Percentiles rank a stretch among this genome's conserved stretches.
These are phyloP conservation scores for cattle (Bos taurus) DNA, from an alignment of 2,113 vertebrate genomes.

Conservation along the genomic window ARS-UCD2.0 NC_037336.1:89470501-89471000, in stretches of 20 bases:
- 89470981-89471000: neutral
- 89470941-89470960: neutral
- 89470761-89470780: constrained; percentile 90
- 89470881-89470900: neutral
- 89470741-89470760: constrained; percentile 91
- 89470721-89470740: constrained; percentile 96
- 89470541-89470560: neutral
- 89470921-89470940: neutral
- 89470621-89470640: neutral
- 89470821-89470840: constrained; percentile 95
- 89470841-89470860: constrained; percentile 92
- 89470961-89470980: neutral
- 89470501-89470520: neutral
- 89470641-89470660: fast-evolving
- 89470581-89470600: neutral
- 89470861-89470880: neutral
- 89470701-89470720: constrained; percentile 90
- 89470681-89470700: constrained; percentile 93
- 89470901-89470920: neutral
- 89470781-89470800: constrained; percentile 95
- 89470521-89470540: neutral
- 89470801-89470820: constrained; percentile 93
- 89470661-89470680: neutral
- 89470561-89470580: neutral
- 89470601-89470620: neutral